These are phyloP conservation scores for Gambusia holbrooki DNA, from an alignment of 2,113 vertebrate genomes.

Conservation along the genomic window DNA sequence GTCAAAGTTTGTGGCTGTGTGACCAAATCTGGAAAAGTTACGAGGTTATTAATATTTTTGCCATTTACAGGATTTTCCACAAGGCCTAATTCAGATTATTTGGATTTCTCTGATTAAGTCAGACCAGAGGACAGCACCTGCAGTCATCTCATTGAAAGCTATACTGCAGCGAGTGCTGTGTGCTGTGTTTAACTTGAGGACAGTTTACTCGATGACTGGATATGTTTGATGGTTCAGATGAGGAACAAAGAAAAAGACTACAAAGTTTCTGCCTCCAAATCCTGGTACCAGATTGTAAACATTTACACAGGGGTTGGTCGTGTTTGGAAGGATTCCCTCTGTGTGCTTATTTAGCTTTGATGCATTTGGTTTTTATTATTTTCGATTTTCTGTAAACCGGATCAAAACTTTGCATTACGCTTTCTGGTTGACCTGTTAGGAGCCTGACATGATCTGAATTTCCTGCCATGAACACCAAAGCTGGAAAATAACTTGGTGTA, in stretches of 20 bases:
- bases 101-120: neutral
- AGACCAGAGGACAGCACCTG: no score
- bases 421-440: slow-evolving; percentile 13
- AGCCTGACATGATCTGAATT: slow-evolving; percentile 4
- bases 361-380: slow-evolving; percentile 30
- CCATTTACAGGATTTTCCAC: no score
- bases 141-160: no score
- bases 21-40: no score
- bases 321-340: slow-evolving; percentile 43
- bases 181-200: neutral
- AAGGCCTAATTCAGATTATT: neutral
- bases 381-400: slow-evolving; percentile 3
- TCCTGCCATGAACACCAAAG: slow-evolving; percentile 1
- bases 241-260: slow-evolving; percentile 8
- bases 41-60: no score
- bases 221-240: neutral
- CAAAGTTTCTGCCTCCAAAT: slow-evolving; percentile 10
- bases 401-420: neutral
- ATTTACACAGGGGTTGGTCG: slow-evolving; percentile 27
- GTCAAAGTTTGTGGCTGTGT: no score
- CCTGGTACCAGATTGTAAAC: slow-evolving; percentile 34
- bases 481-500: neutral
- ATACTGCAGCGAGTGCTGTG: no score
- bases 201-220: slow-evolving; percentile 13
- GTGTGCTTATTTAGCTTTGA: slow-evolving; percentile 30